Conservation (phyloP, 2,113 vertebrate genomes). For the Hypanus sabinus region DNA sequence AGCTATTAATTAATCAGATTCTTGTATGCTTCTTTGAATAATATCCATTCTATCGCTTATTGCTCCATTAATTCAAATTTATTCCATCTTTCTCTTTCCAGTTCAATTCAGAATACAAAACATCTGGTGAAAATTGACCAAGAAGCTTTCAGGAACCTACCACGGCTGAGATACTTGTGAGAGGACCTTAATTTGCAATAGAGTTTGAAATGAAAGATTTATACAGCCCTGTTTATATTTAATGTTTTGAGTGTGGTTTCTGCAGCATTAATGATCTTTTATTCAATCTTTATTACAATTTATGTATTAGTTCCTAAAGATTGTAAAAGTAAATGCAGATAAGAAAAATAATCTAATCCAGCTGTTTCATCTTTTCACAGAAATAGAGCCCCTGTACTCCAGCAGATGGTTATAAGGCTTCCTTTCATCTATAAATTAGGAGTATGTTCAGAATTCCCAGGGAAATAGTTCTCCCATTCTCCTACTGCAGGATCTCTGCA, state of each 20-base stretch:
- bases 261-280: too few relatives aligned
- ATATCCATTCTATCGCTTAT: conserved; percentile 38
- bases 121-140: conserved; percentile 68
- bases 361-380: not conserved
- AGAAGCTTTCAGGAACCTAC: conserved; percentile 75
- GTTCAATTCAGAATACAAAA: conserved; percentile 75
- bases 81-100: conserved; percentile 51
- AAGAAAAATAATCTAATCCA: not conserved
- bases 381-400: not conserved
- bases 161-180: conserved; percentile 79
- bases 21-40: not conserved
- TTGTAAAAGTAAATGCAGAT: not conserved
- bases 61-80: conserved; percentile 40
- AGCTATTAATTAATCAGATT: not conserved
- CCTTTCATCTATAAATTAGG: not conserved
- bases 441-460: not conserved
- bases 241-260: not conserved
- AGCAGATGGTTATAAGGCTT: not conserved
- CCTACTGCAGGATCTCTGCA: not conserved
- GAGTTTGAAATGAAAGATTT: not conserved
- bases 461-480: not conserved
- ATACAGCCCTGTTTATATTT: not conserved
- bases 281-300: not conserved
- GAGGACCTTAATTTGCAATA: conserved; percentile 41
- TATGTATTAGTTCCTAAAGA: not conserved